These are phyloP conservation scores for Helostoma temminkii DNA, from an alignment of 2,797 vertebrate genomes.

Conservation along the genomic window DNA sequence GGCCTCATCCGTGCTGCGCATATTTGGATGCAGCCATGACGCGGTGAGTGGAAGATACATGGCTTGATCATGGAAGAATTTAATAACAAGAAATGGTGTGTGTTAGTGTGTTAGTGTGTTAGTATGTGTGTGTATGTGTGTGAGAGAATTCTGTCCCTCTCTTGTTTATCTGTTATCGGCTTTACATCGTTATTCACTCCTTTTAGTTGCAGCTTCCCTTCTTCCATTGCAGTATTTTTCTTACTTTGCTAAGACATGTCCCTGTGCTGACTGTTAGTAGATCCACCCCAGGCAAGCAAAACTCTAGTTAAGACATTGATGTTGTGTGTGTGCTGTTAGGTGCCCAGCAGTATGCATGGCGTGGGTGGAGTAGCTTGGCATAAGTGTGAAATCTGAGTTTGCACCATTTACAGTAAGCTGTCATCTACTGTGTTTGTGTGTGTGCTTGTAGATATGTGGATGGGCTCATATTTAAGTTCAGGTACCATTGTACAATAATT, in stretches of 20 bases:
- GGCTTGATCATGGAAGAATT: slow-evolving; percentile 10
- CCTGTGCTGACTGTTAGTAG: slow-evolving; percentile 24
- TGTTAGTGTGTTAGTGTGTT: slow-evolving; percentile 18
- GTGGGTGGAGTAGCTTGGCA: slow-evolving; percentile 53
- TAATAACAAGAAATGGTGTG: slow-evolving; percentile 1
- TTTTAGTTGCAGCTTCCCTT: slow-evolving; percentile 76
- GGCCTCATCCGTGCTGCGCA: slow-evolving; percentile 80
- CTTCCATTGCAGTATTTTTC: slow-evolving; percentile 60
- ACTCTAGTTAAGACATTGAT: slow-evolving; percentile 16
- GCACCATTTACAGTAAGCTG: slow-evolving; percentile 54
- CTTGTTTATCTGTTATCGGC: slow-evolving; percentile 43
- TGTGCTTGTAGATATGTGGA: neutral
- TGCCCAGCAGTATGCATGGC: slow-evolving; percentile 43
- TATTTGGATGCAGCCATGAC: slow-evolving; percentile 82
- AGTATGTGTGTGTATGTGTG: slow-evolving; percentile 21
- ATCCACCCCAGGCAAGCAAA: slow-evolving; percentile 42
- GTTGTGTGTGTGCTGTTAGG: slow-evolving; percentile 37
- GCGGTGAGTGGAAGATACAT: slow-evolving; percentile 67
- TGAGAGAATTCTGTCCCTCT: slow-evolving; percentile 42
- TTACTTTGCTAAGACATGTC: slow-evolving; percentile 51
- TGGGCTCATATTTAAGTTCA: slow-evolving; percentile 25
- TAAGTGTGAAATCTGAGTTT: slow-evolving; percentile 55
- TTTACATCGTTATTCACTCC: slow-evolving; percentile 57
- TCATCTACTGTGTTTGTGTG: slow-evolving; percentile 28
- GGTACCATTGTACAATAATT: slow-evolving; percentile 39